phyloP scores from a whole-genome alignment of 2,888 invertebrate species.

The Hyppa rectilinea region DNA sequence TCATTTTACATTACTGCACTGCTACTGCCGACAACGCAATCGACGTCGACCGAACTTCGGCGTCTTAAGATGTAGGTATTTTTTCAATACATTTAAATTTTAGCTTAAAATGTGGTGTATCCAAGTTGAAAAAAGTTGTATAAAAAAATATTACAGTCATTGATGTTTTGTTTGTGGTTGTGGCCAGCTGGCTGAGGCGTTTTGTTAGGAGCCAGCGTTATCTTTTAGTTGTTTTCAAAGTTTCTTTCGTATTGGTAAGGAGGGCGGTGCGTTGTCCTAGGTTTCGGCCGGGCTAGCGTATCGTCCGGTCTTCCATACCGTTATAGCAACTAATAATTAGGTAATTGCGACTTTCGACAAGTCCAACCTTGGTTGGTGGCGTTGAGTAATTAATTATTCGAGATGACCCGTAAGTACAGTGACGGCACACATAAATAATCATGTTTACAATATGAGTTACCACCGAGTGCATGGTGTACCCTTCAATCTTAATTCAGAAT shows the following conservation, averaged over 20 bases:
- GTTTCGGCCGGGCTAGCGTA: slow-evolving; percentile 90
- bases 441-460: slow-evolving; percentile 42
- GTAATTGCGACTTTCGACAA: slow-evolving; percentile 70
- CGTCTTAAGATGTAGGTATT: neutral
- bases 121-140: neutral
- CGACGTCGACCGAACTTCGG: neutral
- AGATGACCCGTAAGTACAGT: slow-evolving; percentile 88
- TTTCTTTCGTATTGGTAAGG: slow-evolving; percentile 81
- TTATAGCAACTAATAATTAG: slow-evolving; percentile 60
- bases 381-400: slow-evolving; percentile 73
- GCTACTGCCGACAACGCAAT: neutral
- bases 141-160: slow-evolving; percentile 14
- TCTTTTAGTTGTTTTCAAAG: slow-evolving; percentile 84
- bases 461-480: slow-evolving; percentile 9
- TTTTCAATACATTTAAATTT: neutral
- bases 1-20: neutral
- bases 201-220: slow-evolving; percentile 71
- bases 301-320: slow-evolving; percentile 83
- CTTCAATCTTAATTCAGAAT: slow-evolving; percentile 4
- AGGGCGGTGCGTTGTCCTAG: slow-evolving; percentile 90
- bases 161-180: slow-evolving; percentile 71
- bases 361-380: slow-evolving; percentile 71
- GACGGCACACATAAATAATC: slow-evolving; percentile 39
- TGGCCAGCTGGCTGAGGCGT: slow-evolving; percentile 79
- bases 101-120: slow-evolving; percentile 12